Evolutionary conservation across 2,797 vertebrate species (phyloP).

Genomic region (Tokudaia tokunoshimensis): DNA sequence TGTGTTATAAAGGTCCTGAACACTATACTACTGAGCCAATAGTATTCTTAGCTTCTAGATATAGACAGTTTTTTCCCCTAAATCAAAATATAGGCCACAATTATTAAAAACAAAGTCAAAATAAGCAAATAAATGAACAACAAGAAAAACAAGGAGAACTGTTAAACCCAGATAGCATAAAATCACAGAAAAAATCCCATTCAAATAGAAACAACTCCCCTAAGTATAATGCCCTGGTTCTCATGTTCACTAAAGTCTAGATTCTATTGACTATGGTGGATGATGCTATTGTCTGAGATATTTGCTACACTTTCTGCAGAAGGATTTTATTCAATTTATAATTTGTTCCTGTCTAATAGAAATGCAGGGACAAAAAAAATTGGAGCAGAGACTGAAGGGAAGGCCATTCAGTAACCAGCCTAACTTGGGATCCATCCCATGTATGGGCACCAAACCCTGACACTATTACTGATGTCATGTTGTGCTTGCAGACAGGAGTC

Average conservation of each 20-base stretch:
- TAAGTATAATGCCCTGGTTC: not conserved
- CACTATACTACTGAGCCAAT: not conserved
- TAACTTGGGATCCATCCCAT: not conserved
- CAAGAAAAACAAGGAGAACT: not conserved
- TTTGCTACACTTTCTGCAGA: not conserved
- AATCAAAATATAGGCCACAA: not conserved
- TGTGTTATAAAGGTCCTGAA: not conserved
- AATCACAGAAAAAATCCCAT: not conserved
- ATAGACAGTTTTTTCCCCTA: not conserved
- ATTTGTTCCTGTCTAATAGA: not conserved
- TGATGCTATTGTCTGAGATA: not conserved
- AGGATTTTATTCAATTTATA: not conserved
- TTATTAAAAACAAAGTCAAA: not conserved
- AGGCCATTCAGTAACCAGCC: not conserved
- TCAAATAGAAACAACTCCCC: not conserved
- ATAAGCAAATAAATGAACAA: not conserved
- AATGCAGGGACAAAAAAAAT: not conserved
- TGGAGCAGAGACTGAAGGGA: not conserved
- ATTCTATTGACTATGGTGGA: not conserved
- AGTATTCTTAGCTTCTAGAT: not conserved
- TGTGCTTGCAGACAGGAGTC: not conserved
- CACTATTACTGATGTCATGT: not conserved
- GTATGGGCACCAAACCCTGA: not conserved
- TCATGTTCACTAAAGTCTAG: not conserved
- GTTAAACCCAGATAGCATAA: not conserved